These are phyloP conservation scores for Ranitomeya variabilis DNA, from an alignment of 2,113 vertebrate genomes.

Conservation along the genomic window DNA sequence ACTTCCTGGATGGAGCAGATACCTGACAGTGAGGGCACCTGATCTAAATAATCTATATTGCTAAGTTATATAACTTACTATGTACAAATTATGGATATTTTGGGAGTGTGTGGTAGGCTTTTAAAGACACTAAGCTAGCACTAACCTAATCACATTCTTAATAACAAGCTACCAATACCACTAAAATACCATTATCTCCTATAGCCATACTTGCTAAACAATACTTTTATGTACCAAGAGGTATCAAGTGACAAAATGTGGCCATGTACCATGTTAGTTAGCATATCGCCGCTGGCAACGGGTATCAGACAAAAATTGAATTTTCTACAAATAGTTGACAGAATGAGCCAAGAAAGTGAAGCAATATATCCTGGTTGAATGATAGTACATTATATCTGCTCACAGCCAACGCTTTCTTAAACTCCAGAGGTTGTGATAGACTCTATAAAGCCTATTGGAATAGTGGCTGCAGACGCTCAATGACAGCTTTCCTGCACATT, in stretches of 20 bases:
- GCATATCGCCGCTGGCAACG: neutral
- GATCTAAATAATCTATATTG: too few species aligned
- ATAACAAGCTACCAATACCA: neutral
- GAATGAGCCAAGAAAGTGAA: conserved; percentile 1
- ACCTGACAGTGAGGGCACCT: too few species aligned
- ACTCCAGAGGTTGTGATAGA: conserved; percentile 23
- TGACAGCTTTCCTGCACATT: conserved; percentile 14
- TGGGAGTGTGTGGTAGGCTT: too few species aligned
- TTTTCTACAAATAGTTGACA: conserved; percentile 4
- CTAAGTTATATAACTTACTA: too few species aligned
- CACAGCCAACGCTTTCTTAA: neutral
- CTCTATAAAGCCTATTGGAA: conserved; percentile 34
- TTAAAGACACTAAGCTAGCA: too few species aligned
- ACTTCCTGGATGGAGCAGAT: too few species aligned
- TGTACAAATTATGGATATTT: too few species aligned
- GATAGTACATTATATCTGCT: conserved; percentile 11
- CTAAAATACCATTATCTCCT: neutral
- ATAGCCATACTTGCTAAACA: neutral
- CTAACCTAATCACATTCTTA: neutral
- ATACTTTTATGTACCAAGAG: neutral
- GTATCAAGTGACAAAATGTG: neutral
- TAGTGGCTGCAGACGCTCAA: conserved; percentile 14
- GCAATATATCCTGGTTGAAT: neutral
- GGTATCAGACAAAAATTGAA: neutral
- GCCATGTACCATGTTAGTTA: neutral